A percentile compares a stretch with the other conserved stretches of the same genome.
Evolutionary conservation across 2,888 invertebrate genomes (phyloP).

Genomic region (Latheticus oryzae): DNA sequence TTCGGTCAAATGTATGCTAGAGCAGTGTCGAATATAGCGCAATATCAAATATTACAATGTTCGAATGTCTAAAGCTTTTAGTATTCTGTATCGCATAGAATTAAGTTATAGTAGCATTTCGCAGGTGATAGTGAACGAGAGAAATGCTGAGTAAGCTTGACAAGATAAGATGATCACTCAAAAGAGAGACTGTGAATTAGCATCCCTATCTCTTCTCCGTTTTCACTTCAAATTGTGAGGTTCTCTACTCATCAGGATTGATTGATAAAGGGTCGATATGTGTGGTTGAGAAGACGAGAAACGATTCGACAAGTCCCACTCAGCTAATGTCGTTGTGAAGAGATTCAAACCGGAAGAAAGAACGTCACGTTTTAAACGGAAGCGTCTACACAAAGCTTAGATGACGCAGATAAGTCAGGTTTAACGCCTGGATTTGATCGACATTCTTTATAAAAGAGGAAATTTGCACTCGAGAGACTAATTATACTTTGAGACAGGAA

Average conservation of each 20-base stretch:
- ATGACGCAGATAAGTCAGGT: conserved; percentile 37
- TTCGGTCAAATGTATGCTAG: too few species aligned
- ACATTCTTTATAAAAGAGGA: conserved; percentile 19
- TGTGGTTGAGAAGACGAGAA: conserved; percentile 27
- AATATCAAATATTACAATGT: conserved; percentile 26
- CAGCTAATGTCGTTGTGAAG: conserved; percentile 26
- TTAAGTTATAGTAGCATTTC: conserved; percentile 12
- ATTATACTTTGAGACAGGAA: conserved; percentile 16
- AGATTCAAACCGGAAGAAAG: conserved; percentile 29
- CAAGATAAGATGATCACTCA: conserved; percentile 30
- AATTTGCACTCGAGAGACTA: conserved; percentile 28
- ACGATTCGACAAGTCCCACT: conserved; percentile 26
- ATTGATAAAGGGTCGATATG: conserved; percentile 35
- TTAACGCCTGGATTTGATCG: conserved; percentile 31
- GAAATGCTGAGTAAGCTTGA: conserved; percentile 28
- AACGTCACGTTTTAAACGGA: conserved; percentile 35
- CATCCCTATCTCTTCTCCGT: conserved; percentile 31
- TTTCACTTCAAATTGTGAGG: conserved; percentile 18
- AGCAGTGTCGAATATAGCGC: conserved; percentile 26
- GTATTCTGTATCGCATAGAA: conserved; percentile 17
- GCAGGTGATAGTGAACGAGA: conserved; percentile 21
- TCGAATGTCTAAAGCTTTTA: conserved; percentile 6
- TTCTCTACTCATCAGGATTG: conserved; percentile 35
- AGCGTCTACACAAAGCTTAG: conserved; percentile 24
- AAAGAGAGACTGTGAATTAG: conserved; percentile 27